These are phyloP conservation scores for Sminthurinus signatus DNA, from an alignment of 1,140 invertebrate species.

Conservation along the genomic window DNA sequence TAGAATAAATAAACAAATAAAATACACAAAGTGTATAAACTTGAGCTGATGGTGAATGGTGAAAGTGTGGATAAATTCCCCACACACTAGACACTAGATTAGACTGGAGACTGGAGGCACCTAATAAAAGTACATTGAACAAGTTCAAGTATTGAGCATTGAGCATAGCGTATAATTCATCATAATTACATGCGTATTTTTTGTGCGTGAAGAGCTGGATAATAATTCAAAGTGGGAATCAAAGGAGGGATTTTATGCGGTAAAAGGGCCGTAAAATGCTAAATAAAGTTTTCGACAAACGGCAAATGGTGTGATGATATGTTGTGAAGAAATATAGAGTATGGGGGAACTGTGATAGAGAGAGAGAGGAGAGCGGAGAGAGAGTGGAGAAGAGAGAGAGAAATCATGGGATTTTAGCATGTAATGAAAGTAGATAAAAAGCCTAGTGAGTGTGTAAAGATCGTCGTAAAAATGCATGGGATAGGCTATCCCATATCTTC, in stretches of 20 bases:
- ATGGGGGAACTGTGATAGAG: constrained; percentile 5
- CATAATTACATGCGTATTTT: background rate
- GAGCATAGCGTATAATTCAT: background rate
- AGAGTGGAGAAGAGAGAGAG: background rate
- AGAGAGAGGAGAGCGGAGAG: constrained; percentile 1
- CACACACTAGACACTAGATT: too few species aligned
- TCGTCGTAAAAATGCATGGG: constrained; percentile 32
- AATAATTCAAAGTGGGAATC: background rate
- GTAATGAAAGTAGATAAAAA: constrained; percentile 32
- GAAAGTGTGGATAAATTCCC: too few species aligned
- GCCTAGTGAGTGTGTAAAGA: constrained; percentile 20
- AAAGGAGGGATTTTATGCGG: background rate
- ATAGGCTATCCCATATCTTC: constrained; percentile 24
- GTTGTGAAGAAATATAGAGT: constrained; percentile 18
- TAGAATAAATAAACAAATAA: too few species aligned
- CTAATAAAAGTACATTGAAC: too few species aligned
- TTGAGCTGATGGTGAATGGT: too few species aligned
- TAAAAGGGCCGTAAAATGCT: constrained; percentile 14
- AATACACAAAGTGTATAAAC: too few species aligned
- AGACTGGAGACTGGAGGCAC: too few species aligned
- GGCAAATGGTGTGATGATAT: constrained; percentile 22
- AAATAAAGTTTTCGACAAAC: constrained; percentile 13
- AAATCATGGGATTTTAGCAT: constrained; percentile 32
- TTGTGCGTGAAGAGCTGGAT: background rate
- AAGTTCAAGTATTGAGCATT: too few species aligned